Conservation (phyloP, 1,140 invertebrate genomes). For the Neotoxoptera formosana region DNA sequence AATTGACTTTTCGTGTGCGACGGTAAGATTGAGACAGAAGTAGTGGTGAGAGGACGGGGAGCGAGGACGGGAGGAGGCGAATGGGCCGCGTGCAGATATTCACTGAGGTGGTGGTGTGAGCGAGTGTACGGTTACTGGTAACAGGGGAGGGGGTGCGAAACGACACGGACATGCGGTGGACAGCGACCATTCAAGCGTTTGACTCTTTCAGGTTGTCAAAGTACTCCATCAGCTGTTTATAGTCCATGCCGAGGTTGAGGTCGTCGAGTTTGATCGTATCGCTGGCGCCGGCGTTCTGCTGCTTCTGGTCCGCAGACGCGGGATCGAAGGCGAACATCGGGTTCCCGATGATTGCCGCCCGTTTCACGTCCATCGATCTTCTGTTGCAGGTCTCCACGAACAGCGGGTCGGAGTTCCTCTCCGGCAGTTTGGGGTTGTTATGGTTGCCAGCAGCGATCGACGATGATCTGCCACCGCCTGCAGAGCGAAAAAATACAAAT, state of each 20-base stretch:
- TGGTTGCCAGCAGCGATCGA: neutral
- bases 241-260: constrained; percentile 88
- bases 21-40: neutral
- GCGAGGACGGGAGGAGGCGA: neutral
- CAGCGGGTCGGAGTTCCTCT: constrained; percentile 58
- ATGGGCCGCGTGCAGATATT: neutral
- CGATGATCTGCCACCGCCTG: constrained; percentile 29
- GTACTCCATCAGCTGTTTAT: constrained; percentile 96
- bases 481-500: neutral
- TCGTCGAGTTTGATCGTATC: constrained; percentile 75
- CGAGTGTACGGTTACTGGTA: neutral
- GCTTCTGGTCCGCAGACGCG: constrained; percentile 72
- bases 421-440: constrained; percentile 56
- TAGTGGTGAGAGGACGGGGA: neutral
- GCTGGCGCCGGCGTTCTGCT: neutral
- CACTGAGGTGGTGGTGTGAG: neutral
- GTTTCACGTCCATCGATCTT: constrained; percentile 70
- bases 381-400: constrained; percentile 60
- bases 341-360: constrained; percentile 85
- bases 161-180: neutral
- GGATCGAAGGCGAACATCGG: constrained; percentile 80
- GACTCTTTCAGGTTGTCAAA: constrained; percentile 95
- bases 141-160: neutral
- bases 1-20: constrained; percentile 42
- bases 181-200: constrained; percentile 64